Evolutionary conservation across 2,888 invertebrate species (phyloP), one percentile per base, ranked within the genome.

Genomic region (Drosophila mettleri): DNA sequence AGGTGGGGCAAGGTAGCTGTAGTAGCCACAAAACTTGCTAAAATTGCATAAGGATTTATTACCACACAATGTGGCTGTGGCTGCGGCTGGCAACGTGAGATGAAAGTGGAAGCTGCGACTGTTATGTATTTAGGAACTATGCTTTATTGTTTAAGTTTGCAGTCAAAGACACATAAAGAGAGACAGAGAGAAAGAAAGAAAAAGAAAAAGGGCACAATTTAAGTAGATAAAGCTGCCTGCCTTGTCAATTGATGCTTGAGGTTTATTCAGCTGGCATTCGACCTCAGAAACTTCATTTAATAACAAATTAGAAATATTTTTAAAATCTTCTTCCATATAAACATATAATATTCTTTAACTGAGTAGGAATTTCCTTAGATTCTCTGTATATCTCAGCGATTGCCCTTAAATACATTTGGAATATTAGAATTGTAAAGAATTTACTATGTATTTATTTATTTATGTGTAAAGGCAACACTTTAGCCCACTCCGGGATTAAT

Each of bases 31-130:
- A 29, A 43, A 49, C 27, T 53, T 34, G 55, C 29, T 61, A 27
- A 67, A 67, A 68, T 74, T 74, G 69, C 57, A 74, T 68, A 74
- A 67, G 71, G 43, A 68, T 67, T 60, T 74, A 53, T 71, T 71
- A 54, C 48, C 38, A 36, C 38, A 52, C 18, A 24, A 0, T 52
- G 38, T 10, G 49, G 34, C 22, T 49, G 49, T n/a, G n/a, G n/a
- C n/a, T n/a, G n/a, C n/a, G n/a, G n/a, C n/a, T n/a, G 39, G 49
- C 33, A n/a, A 22, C n/a, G 8, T 14, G 31, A 49, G 7, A 16
- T 51, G 34, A 36, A 36, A 51, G 49, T 45, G 34, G 22, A 34
- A 34, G 49, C 22, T 34, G 49, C 22, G 49, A 34, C 34, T 34
- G 16, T 49, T 16, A 51, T 51, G 22, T 24, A 34, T 12, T 34